phyloP scores from a whole-genome alignment of 2,888 invertebrate species.

The Diloba caeruleocephala region DNA sequence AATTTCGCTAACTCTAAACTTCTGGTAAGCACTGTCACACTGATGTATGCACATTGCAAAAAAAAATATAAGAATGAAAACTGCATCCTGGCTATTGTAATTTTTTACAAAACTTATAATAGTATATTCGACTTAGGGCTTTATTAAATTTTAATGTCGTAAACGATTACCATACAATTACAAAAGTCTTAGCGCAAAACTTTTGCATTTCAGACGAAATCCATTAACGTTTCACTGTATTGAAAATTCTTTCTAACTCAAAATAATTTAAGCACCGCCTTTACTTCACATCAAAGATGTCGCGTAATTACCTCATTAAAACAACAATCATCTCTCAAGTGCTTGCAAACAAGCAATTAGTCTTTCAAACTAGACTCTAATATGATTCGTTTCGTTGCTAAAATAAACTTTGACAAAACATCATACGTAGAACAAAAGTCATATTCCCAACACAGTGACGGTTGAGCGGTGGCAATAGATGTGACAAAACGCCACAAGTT shows the following conservation, averaged over 20 bases:
- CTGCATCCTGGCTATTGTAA: too few relatives aligned
- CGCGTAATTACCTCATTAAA: constrained; percentile 39
- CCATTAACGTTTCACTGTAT: constrained; percentile 19
- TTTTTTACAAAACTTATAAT: too few relatives aligned
- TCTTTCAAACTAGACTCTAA: constrained; percentile 53
- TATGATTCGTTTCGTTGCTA: constrained; percentile 50
- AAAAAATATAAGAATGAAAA: too few relatives aligned
- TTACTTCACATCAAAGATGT: constrained; percentile 18
- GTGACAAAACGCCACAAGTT: constrained; percentile 85
- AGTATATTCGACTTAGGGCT: neutral
- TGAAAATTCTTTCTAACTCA: constrained; percentile 12
- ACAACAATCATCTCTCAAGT: constrained; percentile 23
- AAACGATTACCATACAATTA: neutral
- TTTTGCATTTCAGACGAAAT: constrained; percentile 18
- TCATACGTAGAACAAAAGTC: constrained; percentile 53
- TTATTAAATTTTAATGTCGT: too few relatives aligned
- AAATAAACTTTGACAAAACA: constrained; percentile 49
- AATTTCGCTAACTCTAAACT: too few relatives aligned
- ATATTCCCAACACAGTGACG: constrained; percentile 56
- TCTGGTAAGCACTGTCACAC: too few relatives aligned
- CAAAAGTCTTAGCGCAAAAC: neutral
- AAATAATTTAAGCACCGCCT: constrained; percentile 9
- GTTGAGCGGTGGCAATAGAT: constrained; percentile 70
- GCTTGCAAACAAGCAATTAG: constrained; percentile 37
- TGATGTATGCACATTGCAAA: too few relatives aligned